These are phyloP conservation scores for Berghia stephanieae DNA, from an alignment of 1,140 invertebrate species.

Conservation along the genomic window DNA sequence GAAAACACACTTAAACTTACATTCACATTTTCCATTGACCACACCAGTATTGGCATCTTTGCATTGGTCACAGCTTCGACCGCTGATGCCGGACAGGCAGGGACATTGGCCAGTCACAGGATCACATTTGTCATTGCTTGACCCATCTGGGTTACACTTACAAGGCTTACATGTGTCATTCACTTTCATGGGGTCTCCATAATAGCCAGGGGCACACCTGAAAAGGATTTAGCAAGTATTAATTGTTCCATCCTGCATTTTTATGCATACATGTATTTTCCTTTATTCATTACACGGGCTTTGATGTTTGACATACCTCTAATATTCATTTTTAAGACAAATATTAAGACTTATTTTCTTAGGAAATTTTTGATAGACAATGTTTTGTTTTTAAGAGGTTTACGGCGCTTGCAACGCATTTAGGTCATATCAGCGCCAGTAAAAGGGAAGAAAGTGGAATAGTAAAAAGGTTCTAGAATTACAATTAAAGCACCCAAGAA, in stretches of 20 bases:
- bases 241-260: not conserved
- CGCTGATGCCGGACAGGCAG: slow-evolving; percentile 90
- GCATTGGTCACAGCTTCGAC: slow-evolving; percentile 92
- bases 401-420: too few species aligned
- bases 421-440: too few species aligned
- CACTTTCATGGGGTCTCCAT: slow-evolving; percentile 83
- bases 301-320: too few species aligned
- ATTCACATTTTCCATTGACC: slow-evolving; percentile 76
- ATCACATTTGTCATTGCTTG: slow-evolving; percentile 76
- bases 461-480: too few species aligned
- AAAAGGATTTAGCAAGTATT: slow-evolving; percentile 41
- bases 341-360: too few species aligned
- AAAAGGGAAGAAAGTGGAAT: too few species aligned
- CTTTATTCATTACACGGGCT: too few species aligned
- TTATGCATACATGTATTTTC: too few species aligned
- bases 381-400: too few species aligned
- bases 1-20: slow-evolving; percentile 73
- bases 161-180: slow-evolving; percentile 61
- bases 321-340: too few species aligned
- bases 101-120: slow-evolving; percentile 52
- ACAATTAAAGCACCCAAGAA: too few species aligned
- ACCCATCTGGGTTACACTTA: slow-evolving; percentile 75
- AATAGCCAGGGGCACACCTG: slow-evolving; percentile 94
- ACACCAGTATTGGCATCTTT: slow-evolving; percentile 77
- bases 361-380: too few species aligned